A percentile compares a stretch with the other conserved stretches of the same genome.
Conservation (phyloP, 1,140 invertebrate genomes). For the Proctacanthus coquilletti region DNA sequence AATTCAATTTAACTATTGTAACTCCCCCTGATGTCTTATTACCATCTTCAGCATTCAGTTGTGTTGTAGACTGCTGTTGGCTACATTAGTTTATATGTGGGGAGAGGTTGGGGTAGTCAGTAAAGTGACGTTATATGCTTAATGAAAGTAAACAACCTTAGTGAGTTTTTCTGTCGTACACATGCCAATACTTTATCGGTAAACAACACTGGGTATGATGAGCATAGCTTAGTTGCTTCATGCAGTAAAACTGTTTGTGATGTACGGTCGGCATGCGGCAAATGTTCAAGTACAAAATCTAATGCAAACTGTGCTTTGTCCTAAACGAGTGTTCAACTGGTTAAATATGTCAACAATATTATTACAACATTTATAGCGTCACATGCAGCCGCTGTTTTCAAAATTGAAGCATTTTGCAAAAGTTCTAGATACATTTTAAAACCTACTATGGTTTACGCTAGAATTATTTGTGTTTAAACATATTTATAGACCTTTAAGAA, state of each 20-base stretch:
- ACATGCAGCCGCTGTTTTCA: too few relatives aligned
- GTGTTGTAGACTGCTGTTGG: slow-evolving; percentile 19
- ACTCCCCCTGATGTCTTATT: slow-evolving; percentile 53
- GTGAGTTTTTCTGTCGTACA: slow-evolving; percentile 45
- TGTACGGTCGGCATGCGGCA: slow-evolving; percentile 50
- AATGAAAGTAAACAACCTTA: slow-evolving; percentile 8
- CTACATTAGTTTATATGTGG: slow-evolving; percentile 8
- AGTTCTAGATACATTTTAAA: too few relatives aligned
- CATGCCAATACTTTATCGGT: slow-evolving; percentile 58
- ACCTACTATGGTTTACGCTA: too few relatives aligned
- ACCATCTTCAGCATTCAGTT: slow-evolving; percentile 30
- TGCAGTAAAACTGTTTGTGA: slow-evolving; percentile 53
- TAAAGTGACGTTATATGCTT: not conserved
- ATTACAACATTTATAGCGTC: too few relatives aligned
- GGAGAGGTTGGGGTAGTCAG: too few relatives aligned
- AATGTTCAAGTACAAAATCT: slow-evolving; percentile 59
- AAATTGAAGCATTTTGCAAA: too few relatives aligned
- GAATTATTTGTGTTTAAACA: too few relatives aligned
- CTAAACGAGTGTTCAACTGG: too few relatives aligned
- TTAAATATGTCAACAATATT: too few relatives aligned
- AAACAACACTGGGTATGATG: slow-evolving; percentile 57
- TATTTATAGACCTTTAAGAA: too few relatives aligned
- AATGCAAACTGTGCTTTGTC: slow-evolving; percentile 60
- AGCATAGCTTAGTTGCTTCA: slow-evolving; percentile 60
- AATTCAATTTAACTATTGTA: slow-evolving; percentile 58